Conservation (phyloP, 2,888 invertebrate species). For the Heteromurus nitidus region DNA sequence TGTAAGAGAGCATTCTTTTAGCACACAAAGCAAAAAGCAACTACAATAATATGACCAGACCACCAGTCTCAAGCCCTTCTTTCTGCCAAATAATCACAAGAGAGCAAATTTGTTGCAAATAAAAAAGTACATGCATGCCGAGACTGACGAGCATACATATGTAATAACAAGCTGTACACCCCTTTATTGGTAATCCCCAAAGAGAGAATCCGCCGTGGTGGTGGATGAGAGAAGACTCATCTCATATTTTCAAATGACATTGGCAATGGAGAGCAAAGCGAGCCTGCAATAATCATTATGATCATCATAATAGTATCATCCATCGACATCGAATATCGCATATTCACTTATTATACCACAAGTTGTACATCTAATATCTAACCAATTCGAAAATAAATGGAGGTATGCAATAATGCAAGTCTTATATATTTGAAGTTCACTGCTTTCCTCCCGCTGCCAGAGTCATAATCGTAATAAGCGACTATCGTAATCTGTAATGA, state of each 20-base stretch:
- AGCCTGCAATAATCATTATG: not conserved
- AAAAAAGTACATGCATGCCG: not conserved
- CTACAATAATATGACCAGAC: too few relatives aligned
- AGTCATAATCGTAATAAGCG: not conserved
- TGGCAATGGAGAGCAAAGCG: not conserved
- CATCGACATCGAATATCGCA: not conserved
- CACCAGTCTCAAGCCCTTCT: too few relatives aligned
- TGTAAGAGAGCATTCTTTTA: too few relatives aligned
- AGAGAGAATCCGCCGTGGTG: too few relatives aligned
- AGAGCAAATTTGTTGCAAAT: not conserved
- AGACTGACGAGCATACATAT: not conserved
- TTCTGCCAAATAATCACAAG: too few relatives aligned
- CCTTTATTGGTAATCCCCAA: not conserved
- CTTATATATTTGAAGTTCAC: not conserved
- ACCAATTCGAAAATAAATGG: not conserved
- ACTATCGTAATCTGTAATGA: too few relatives aligned
- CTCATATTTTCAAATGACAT: not conserved
- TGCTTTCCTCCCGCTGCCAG: not conserved
- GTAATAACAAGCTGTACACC: not conserved
- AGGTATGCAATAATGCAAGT: not conserved
- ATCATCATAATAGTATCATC: not conserved
- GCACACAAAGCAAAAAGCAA: too few relatives aligned
- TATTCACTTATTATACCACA: not conserved
- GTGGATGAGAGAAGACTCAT: not conserved
- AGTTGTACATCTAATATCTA: not conserved